Evolutionary conservation across 53 echinoderm and acorn worm species (phyloP), one percentile per base, ranked within the genome.

Genomic region (Glandiceps talaboti): DNA sequence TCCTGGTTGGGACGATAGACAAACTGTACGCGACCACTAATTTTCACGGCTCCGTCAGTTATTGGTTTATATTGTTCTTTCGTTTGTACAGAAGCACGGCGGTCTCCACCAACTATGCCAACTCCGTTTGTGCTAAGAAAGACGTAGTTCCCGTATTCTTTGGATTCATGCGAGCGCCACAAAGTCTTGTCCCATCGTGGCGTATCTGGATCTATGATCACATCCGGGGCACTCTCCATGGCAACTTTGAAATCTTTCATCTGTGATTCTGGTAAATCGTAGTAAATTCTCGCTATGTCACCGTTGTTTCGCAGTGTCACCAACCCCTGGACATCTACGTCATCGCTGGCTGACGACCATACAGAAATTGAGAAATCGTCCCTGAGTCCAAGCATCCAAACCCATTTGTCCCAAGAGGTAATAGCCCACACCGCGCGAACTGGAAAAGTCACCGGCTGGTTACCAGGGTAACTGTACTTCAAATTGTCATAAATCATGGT

Each of bases 401-500:
- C 82, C 80, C 86, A 89, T 32, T 92, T 92, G 29, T 82, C 31
- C 92, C 92, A 92, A 0, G 89, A 85, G 30, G 84, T 79, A 0
- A 76, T 33, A 31, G 84, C 79, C 92, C 92, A 92, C 30, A 89
- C 75, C 0, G 92, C 92, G 0, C 92, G 74, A n/a, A 92, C 80
- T 1, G 89, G 89, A 78, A 80, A 92, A 27, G 89, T 92, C 26
- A 92, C 89, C 1, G 92, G 89, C 31, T 92, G 92, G 29, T 89
- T 29, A 30, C 88, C 81, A 0, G 85, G 77, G 30, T 89, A 92
- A 14, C 89, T 79, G 73, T 89, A 86, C 32, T 86, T 84, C 6
- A 92, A 80, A 74, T 75, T 92, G 75, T 92, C 89, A 74, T 89
- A 91, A 72, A 92, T 87, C 92, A 92, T 92, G 27, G 86, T 84